Base-by-base conservation (phyloP, 2,888 invertebrate genomes). In the Ennomos erosarius region DNA sequence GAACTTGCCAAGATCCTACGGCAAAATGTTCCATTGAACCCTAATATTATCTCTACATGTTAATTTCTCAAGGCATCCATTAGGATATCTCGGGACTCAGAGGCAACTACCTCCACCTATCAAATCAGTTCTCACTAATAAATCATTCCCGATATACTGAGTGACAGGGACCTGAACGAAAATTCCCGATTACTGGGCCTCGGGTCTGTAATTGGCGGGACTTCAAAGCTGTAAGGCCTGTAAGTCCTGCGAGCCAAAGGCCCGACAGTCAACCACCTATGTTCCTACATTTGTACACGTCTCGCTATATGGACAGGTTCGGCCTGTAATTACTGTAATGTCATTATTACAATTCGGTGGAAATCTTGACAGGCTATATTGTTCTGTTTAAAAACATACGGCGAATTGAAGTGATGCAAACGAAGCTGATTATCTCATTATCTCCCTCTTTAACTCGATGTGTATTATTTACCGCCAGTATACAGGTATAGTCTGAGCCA, bases 141-240 rank as follows among this genome's bases (percentile, higher is more conserved):
- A 61, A 68, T 68, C 64, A 65, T 64, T 54, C 16, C 55, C 51
- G 39, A 63, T 58, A 64, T 45, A 39, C 54, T 11, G 44, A 36
- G 55, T 47, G 56, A 62, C 60, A 64, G 62, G 42, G 48, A 54
- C 48, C 46, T 50, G 79, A 81, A 82, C 75, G 80, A 81, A 79
- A 80, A 84, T 82, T 84, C 79, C 80, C 74, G 79, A 79, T 80
- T 81, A 83, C 82, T 85, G 80, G 81, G 73, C n/a, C n/a, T n/a
- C 84, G 80, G 81, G 54, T 53, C 74, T 76, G 82, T 85, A 86
- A 87, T 86, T 84, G 79, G 73, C 64, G 67, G 73, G 73, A 70
- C 70, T 38, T 36, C 56, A 50, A 44, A 70, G 64, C 63, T 64
- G 38, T 48, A 38, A 70, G 67, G 76, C 73, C 63, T 64, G 38